Percentiles rank a stretch among this genome's conserved stretches.
Conservation (phyloP, 2,888 invertebrate genomes). For the Candidula unifasciata region DNA sequence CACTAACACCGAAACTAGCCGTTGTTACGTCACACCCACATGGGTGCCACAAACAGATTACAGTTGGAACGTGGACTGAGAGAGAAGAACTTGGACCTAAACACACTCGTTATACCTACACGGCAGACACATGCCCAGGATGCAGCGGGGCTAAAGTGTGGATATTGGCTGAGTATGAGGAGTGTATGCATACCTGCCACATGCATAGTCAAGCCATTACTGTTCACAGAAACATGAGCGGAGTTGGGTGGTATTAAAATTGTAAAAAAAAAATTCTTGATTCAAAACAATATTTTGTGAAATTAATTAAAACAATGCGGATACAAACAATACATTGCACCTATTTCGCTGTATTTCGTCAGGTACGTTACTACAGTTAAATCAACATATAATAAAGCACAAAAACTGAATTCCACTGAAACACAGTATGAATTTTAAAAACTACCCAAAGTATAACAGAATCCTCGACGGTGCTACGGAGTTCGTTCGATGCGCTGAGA, state of each 20-base stretch:
- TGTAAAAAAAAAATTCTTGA: too few relatives aligned
- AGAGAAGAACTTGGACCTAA: neutral
- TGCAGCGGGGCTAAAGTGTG: conserved; percentile 7
- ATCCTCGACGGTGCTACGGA: too few relatives aligned
- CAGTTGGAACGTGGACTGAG: neutral
- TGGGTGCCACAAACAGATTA: conserved; percentile 14
- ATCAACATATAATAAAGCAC: too few relatives aligned
- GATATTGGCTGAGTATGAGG: neutral
- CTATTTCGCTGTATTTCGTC: too few relatives aligned
- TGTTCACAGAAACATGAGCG: neutral
- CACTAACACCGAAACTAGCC: neutral
- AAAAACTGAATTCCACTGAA: too few relatives aligned
- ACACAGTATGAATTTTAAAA: too few relatives aligned
- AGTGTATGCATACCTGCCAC: neutral
- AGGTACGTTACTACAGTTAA: too few relatives aligned
- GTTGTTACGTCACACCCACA: neutral
- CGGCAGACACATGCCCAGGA: neutral
- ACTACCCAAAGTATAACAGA: too few relatives aligned
- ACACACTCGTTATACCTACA: neutral
- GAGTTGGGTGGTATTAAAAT: neutral
- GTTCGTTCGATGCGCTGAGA: too few relatives aligned
- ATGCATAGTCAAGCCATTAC: neutral
- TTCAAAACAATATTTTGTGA: too few relatives aligned
- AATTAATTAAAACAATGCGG: too few relatives aligned
- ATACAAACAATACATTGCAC: too few relatives aligned